Percentiles rank a stretch among this genome's conserved stretches.
These are phyloP conservation scores for Bagarius yarrelli DNA, from an alignment of 2,113 vertebrate species.

Conservation along the genomic window DNA sequence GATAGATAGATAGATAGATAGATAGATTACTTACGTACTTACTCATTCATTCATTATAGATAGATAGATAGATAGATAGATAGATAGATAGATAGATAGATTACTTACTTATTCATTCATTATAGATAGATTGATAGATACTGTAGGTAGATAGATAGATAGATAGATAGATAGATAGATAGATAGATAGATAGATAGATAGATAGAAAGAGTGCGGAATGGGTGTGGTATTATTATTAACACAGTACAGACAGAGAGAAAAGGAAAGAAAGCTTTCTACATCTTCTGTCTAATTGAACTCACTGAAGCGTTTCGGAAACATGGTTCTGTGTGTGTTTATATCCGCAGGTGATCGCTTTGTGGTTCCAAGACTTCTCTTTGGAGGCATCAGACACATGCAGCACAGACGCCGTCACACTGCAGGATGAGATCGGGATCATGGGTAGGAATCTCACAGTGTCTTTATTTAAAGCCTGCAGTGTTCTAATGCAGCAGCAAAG, in stretches of 20 bases:
- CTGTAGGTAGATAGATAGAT: no score
- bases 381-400: slow-evolving; percentile 64
- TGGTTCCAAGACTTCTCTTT: slow-evolving; percentile 74
- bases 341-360: slow-evolving; percentile 70
- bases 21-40: no score
- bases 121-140: no score
- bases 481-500: neutral
- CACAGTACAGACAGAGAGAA: neutral
- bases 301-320: neutral
- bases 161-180: no score
- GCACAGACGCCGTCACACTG: slow-evolving; percentile 67
- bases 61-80: no score
- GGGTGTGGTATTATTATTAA: neutral
- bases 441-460: slow-evolving; percentile 55
- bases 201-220: no score
- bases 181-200: no score
- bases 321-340: slow-evolving; percentile 41
- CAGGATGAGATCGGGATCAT: slow-evolving; percentile 66
- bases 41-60: no score
- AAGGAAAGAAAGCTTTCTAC: neutral
- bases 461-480: neutral
- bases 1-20: no score
- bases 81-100: no score
- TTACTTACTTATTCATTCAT: no score
- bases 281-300: neutral